Base-by-base conservation (phyloP, 2,113 vertebrate species). In the Hucho hucho region DNA sequence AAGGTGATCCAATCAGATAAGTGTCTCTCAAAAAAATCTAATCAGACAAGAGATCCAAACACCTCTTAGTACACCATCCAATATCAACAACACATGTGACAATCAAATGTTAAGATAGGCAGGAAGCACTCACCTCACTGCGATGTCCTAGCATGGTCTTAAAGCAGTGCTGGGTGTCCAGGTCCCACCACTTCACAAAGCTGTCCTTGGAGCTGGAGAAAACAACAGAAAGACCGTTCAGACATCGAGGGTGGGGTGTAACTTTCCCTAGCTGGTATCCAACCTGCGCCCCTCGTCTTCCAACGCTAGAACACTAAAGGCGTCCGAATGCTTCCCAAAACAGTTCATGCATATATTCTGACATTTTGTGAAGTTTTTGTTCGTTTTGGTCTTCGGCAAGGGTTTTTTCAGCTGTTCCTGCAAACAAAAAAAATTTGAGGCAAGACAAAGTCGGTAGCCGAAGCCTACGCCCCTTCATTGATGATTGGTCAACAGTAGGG, bases 121-220 rank as follows among this genome's bases (percentile, higher is more conserved):
- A 64, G 14, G 24, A 7, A 18, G 43, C 25, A 16, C 83, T 84
- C 87, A 98, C 98, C 96, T 99, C 97, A 20, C 94, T 94, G 72
- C 95, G 95, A 83, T 99, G 98, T 73, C 96, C 97, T 84, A 98
- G 94, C 88, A 99, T 90, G 22, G 97, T 99, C 91, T 95, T 97
- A 87, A 99, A 99, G 89, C 98, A 99, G 85, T 98, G 98, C 80
- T 99, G 98, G 0, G 95, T 98, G 76, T 96, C 96, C 87, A 99
- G 88, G 76, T 99, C 96, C 98, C 98, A 99, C 97, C 97, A 99
- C 84, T 98, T 99, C 82, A 99, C 95, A 88, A 96, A 82, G 0
- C 93, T 95, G 89, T 99, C 98, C 84, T 99, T 99, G 53, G 95
- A 95, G 63, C 98, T 99, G 84, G 0, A 81, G 80, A 13, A 29